Evolutionary conservation across 2,797 vertebrate genomes (phyloP), one percentile per base, ranked within the genome.

Genomic region (Pantherophis alleghaniensis): DNA sequence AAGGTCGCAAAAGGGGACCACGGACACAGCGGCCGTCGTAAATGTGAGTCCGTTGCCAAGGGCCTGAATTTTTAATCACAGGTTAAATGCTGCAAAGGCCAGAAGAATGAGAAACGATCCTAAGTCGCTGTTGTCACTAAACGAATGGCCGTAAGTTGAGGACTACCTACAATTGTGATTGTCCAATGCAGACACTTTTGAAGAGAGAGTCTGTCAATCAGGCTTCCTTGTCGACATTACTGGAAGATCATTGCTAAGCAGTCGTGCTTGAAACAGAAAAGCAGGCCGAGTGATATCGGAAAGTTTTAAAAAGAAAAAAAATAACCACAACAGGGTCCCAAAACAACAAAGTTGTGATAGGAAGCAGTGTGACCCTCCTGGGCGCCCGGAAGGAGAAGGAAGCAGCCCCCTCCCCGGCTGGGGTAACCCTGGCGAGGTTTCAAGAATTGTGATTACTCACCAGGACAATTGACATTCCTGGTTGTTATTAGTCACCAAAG

Each of bases 91-190:
- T 24, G 22, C 59, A 24, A 9, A 1, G 22, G 59, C 9, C 7
- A 24, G 24, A 60, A 60, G 22, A 10, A 57, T 57, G 57, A 5
- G 4, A 57, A 2, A 57, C 2, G 5, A 59, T 3, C 59, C 59
- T 60, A 60, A 22, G 6, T 22, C 6, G 61, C 61, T 28, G 26
- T 28, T 63, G 61, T 20, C 2, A 18, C 32, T 74, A 37, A 63
- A 28, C 0, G 26, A 2, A 7, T 0, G 5, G 6, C 5, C 7
- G 2, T 7, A 37, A 74, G n/a, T 37, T 0, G 5, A 66, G 28
- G 63, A 13, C 63, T n/a, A 14, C 63, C 63, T n/a, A 13, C 12
- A 37, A 9, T 9, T 16, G 37, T 5, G 74, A 22, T 22, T 22
- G 20, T 22, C 66, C 66, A 28, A 32, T 7, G 66, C n/a, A 32